Evolutionary conservation across 2,888 invertebrate genomes (phyloP), one percentile per base, ranked within the genome.

Genomic region (Odontocolon sp.): DNA sequence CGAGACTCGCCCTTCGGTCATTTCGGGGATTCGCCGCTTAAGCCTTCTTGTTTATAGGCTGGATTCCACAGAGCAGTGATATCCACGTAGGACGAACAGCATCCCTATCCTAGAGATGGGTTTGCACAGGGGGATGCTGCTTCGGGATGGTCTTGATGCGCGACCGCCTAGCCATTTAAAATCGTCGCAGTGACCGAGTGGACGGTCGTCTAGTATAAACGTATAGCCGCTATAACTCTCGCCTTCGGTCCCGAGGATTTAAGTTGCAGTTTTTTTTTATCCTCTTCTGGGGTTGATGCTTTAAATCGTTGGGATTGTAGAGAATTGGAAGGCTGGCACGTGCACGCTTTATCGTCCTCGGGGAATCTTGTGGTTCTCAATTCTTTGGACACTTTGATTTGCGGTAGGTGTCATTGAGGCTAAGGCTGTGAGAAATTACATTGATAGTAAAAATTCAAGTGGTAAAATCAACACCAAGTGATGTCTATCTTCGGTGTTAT

Each of bases 41-140:
- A 88, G 86, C 86, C 85, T 82, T 82, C 83, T 87, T 85, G 86
- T 87, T 88, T 86, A 88, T 87, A 85, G 86, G 83, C 80, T 56
- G 84, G 87, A 85, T 87, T 87, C 85, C 61, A 69, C 8, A 52
- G 59, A 45, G 59, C 71, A 61, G 64, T 67, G 57, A 50, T 33
- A 54, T 57, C 36, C 59, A 21, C 31, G n/a, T 36, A 14, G 14
- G n/a, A n/a, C 14, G 31, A 1, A 11, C n/a, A 28, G 33, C 18
- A 23, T 36, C 11, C 36, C 50, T 40, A n/a, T 31, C 38, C 16
- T 9, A 4, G 36, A 28, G 40, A 9, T 28, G 50, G 23, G 26
- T 56, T 26, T 38, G 9, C 28, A 23, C 40, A 2, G 28, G 50
- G 67, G 28, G 42, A 16, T 42, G 31, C 14, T 14, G 14, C 36